Evolutionary conservation across 2,888 invertebrate species (phyloP), one percentile per base, ranked within the genome.

Genomic region (Junonia oenone): DNA sequence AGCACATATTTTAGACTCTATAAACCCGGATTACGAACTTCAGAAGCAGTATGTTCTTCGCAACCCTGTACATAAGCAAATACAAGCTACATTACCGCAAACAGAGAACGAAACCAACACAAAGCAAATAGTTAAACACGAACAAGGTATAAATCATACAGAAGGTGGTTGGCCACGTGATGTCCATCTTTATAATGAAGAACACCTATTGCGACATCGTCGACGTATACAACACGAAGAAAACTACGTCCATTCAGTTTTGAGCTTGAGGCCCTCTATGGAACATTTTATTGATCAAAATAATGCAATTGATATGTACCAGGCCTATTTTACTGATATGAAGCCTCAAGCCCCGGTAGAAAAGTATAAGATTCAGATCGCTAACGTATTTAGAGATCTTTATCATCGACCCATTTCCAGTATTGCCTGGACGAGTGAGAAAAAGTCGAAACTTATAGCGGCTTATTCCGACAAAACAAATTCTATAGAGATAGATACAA

Each of bases 151-250:
- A 73, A 92, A 92, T 65, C 96, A 97, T 75, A 88, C 86, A 11
- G 96, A 96, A 79, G 96, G 96, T 58, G 96, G 96, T 14, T 97
- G 96, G 96, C 96, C 96, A 1, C 93, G 93, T 68, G 96, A 97
- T 63, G 85, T 94, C 8, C 92, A 93, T 62, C 76, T 84, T 56
- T 78, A 87, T 45, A 93, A 93, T 69, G 91, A 93, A 64, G 96
- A 97, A 65, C 94, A 94, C 69, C 92, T 94, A 6, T 75, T 90
- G 38, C 91, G 96, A 51, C 94, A 94, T 76, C 91, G 95, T 51
- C 95, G 96, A 63, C 95, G 96, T 73, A 90, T 95, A 17, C 94
- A 94, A 75, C 95, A 96, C 64, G 96, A 96, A 58, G 96, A 96
- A 67, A 81, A 83, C 51, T 97, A 95, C 78, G 90, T 94, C 52